phyloP scores from a whole-genome alignment of 1,140 invertebrate species.

The Drosophila prosaltans region DNA sequence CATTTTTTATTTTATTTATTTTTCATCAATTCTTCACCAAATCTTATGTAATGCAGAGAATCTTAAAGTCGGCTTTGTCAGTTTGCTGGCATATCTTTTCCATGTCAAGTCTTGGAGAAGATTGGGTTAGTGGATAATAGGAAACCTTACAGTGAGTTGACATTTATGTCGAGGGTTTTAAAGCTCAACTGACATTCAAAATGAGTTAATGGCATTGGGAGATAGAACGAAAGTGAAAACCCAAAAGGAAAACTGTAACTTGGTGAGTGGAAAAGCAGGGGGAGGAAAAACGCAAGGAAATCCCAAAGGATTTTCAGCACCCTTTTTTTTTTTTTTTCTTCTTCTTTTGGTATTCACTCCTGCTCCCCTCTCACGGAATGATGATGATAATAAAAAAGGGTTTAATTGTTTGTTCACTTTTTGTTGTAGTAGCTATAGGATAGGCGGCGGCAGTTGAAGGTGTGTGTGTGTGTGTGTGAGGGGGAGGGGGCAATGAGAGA shows the following conservation, averaged over 20 bases:
- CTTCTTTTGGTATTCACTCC: neutral
- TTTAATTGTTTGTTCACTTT: slow-evolving; percentile 1
- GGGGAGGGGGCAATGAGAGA: neutral
- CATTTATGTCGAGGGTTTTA: slow-evolving; percentile 43
- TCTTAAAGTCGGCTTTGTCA: neutral
- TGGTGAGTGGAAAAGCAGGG: neutral
- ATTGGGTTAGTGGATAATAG: slow-evolving; percentile 17
- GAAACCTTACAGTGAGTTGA: slow-evolving; percentile 47
- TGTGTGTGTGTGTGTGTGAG: neutral
- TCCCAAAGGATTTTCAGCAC: slow-evolving; percentile 1
- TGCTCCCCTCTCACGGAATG: neutral
- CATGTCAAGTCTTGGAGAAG: slow-evolving; percentile 48
- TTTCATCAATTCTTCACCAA: neutral
- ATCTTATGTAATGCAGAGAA: neutral
- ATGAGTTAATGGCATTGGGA: slow-evolving; percentile 61
- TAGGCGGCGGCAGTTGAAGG: too few species aligned
- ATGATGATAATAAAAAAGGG: neutral
- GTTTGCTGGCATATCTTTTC: slow-evolving; percentile 32
- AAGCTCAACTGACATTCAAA: slow-evolving; percentile 49
- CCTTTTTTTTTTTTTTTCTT: neutral
- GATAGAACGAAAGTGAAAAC: slow-evolving; percentile 39
- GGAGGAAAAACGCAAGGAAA: neutral
- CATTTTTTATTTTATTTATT: too few species aligned
- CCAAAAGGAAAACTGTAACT: slow-evolving; percentile 15
- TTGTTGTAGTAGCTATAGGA: too few species aligned